Conservation (phyloP, 2,797 vertebrate genomes). For the Pseudochirops cupreus region DNA sequence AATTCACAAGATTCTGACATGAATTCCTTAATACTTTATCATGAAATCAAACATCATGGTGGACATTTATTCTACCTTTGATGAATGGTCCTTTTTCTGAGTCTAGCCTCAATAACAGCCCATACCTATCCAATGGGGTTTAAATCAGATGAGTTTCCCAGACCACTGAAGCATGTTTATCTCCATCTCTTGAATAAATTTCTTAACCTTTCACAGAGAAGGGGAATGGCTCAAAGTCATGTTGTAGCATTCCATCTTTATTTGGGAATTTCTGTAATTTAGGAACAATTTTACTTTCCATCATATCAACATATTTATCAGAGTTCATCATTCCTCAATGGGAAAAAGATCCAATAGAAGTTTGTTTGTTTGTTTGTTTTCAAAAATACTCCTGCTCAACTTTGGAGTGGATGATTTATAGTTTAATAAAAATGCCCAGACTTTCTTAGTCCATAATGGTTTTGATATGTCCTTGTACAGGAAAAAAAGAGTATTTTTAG, state of each 20-base stretch:
- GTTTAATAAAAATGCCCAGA: background rate
- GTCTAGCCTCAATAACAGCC: background rate
- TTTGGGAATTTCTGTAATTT: background rate
- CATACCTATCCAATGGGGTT: background rate
- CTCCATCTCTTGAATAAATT: background rate
- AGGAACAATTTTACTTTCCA: background rate
- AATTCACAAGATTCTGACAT: background rate
- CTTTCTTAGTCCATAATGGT: background rate
- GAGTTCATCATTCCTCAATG: background rate
- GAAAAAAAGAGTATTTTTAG: background rate
- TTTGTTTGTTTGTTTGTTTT: background rate
- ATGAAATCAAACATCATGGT: background rate
- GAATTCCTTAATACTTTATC: background rate
- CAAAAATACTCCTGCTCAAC: background rate
- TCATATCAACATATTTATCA: background rate
- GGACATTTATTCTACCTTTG: background rate
- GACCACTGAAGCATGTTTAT: background rate
- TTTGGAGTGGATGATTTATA: background rate
- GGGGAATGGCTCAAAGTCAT: background rate
- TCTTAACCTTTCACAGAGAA: background rate
- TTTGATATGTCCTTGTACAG: background rate
- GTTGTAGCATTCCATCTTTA: background rate
- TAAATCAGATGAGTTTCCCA: background rate
- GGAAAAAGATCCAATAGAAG: background rate
- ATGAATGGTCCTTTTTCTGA: background rate